These are phyloP conservation scores for Clarias gariepinus DNA, from an alignment of 2,113 vertebrate species.

Conservation along the genomic window DNA sequence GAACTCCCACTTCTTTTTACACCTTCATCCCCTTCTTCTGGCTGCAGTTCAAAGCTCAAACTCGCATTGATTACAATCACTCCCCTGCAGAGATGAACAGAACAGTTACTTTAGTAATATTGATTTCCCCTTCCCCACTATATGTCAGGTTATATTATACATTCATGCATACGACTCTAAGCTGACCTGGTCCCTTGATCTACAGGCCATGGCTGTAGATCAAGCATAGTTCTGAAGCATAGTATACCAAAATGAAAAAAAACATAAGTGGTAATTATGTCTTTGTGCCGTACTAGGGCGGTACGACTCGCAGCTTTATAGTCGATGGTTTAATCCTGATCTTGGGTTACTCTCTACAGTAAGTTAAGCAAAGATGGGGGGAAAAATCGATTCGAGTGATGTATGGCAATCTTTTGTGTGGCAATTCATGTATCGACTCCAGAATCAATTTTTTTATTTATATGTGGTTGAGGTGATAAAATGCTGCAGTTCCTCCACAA, in stretches of 20 bases:
- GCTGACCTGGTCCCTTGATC: not conserved
- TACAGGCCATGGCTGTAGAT: not conserved
- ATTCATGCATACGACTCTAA: not conserved
- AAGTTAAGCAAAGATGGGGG: too few relatives aligned
- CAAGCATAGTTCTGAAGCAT: too few relatives aligned
- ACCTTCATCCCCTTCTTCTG: constrained; percentile 24
- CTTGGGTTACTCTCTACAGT: not conserved
- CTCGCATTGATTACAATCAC: constrained; percentile 75
- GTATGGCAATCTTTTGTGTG: too few relatives aligned
- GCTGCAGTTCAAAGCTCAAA: constrained; percentile 78
- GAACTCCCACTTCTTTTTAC: constrained; percentile 31
- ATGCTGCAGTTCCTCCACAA: too few relatives aligned
- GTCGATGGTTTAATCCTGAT: not conserved
- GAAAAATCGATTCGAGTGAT: too few relatives aligned
- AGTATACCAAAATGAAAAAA: not conserved
- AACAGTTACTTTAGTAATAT: constrained; percentile 1
- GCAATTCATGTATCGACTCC: too few relatives aligned
- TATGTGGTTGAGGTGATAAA: too few relatives aligned
- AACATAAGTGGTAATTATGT: not conserved
- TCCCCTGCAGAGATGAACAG: constrained; percentile 70
- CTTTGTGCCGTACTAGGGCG: not conserved
- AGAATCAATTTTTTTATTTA: too few relatives aligned
- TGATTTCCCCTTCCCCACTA: not conserved
- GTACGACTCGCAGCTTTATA: not conserved
- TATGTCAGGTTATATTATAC: not conserved